A percentile compares a stretch with the other conserved stretches of the same genome.
Conservation (phyloP, 2,888 invertebrate species). For the Drosophila mulleri region DNA sequence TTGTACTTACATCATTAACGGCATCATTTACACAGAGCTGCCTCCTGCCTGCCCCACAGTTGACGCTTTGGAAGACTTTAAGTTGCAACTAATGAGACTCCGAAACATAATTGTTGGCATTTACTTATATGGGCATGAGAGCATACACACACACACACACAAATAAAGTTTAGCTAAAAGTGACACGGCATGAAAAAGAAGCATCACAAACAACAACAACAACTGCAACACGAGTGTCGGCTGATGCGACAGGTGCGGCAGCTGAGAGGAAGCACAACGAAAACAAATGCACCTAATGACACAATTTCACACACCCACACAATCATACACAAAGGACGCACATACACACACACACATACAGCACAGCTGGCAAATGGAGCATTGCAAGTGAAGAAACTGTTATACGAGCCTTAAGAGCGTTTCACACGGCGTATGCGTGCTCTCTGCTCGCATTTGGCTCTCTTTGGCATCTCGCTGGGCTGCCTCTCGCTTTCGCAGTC, state of each 20-base stretch:
- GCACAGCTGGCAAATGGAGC: constrained; percentile 8
- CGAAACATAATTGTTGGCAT: constrained; percentile 78
- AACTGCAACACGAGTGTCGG: constrained; percentile 26
- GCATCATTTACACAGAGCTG: constrained; percentile 65
- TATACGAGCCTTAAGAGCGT: constrained; percentile 47
- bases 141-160: constrained; percentile 18
- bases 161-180: constrained; percentile 45
- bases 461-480: constrained; percentile 19
- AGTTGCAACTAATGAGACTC: constrained; percentile 77
- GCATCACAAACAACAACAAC: constrained; percentile 49
- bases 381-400: constrained; percentile 36
- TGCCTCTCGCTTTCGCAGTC: constrained; percentile 30
- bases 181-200: constrained; percentile 62
- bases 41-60: background rate
- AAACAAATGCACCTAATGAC: constrained; percentile 81
- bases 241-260: constrained; percentile 50
- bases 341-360: constrained; percentile 3
- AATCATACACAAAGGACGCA: constrained; percentile 7
- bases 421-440: constrained; percentile 28
- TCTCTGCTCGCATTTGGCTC: constrained; percentile 21
- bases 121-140: constrained; percentile 58
- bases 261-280: constrained; percentile 62
- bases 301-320: constrained; percentile 66
- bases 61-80: constrained; percentile 62
- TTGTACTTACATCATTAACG: constrained; percentile 76